Base-by-base conservation (phyloP, 23 tunicate species). In the Corella eumyota region DNA sequence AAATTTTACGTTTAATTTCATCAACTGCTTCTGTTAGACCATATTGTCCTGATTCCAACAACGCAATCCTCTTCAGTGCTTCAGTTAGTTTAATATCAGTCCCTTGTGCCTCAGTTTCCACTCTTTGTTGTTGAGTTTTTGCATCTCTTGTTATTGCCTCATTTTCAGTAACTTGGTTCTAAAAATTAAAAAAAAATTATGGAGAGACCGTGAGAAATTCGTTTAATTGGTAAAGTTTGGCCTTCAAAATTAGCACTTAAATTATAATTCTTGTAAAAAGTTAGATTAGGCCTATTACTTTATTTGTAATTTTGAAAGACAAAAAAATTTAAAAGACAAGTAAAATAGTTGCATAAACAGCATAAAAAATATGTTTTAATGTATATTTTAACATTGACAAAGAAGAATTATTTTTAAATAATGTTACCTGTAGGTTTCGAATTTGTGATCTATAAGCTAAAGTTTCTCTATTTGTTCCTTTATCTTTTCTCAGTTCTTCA, bases 11-110 rank as follows among this genome's bases (percentile, higher is more conserved):
- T 88, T 88, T 88, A 17, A 88, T 88, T 60, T 88, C 96, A 56
- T 72, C 56, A 9, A 88, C 83, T 3, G 96, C 96, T 56, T 88
- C 96, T 0, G 96, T 63, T 0, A 88, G 81, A 3, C 96, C 96
- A 73, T 88, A 88, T 62, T 78, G 76, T 15, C 96, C 96, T 21
- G 83, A 74, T 52, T 77, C 79, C 21, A 88, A 64, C 30, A 64
- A 49, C 25, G 61, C 66, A 32, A 88, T 57, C 37, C 88, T 50
- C 56, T 79, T 79, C 45, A 72, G 65, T 24, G 96, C 96, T 33
- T 72, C 80, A 15, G 73, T 71, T 20, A 88, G 60, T 49, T 79
- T 78, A 6, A 27, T 27, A 52, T 88, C 96, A 28, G 66, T 88
- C 9, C 60, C 75, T 38, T 48, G 60, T 0, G 96, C 96, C 31